Evolutionary conservation across 2,797 vertebrate genomes (phyloP).

Genomic region (Coccyzus lansbergi): DNA sequence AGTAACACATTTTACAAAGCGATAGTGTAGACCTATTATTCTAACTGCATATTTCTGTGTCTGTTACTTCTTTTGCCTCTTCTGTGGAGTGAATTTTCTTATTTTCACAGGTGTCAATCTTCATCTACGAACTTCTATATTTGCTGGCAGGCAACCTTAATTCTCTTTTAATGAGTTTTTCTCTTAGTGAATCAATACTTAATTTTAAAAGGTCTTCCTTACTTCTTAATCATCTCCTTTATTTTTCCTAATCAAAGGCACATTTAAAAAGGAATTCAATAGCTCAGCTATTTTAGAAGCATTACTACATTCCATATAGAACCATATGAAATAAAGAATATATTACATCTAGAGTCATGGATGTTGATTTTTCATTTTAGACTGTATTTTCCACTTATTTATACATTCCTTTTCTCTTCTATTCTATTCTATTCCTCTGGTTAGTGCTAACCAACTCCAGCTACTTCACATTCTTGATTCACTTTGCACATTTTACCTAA

Average conservation of each 20-base stretch:
- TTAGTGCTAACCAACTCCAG: background rate
- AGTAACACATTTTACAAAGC: background rate
- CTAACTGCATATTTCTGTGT: background rate
- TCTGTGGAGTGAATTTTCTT: slow-evolving; percentile 41
- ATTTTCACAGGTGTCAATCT: slow-evolving; percentile 62
- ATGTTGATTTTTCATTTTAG: slow-evolving; percentile 40
- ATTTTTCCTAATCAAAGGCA: slow-evolving; percentile 54
- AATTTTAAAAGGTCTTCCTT: slow-evolving; percentile 69
- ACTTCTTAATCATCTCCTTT: slow-evolving; percentile 61
- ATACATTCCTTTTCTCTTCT: background rate
- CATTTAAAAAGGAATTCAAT: slow-evolving; percentile 62
- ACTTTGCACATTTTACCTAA: background rate
- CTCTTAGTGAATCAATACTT: slow-evolving; percentile 69
- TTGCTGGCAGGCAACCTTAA: slow-evolving; percentile 62
- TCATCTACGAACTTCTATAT: slow-evolving; percentile 53
- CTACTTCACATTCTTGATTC: background rate
- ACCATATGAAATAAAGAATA: slow-evolving; percentile 26
- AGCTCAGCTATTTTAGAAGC: slow-evolving; percentile 47
- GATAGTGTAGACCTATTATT: background rate
- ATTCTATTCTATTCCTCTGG: background rate
- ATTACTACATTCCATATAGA: slow-evolving; percentile 48
- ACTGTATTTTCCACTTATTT: background rate
- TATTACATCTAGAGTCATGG: slow-evolving; percentile 15
- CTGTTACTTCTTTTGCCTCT: slow-evolving; percentile 38
- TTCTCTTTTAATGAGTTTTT: slow-evolving; percentile 73